Evolutionary conservation across 2,888 invertebrate species (phyloP).

Genomic region (Trimorus sp.): DNA sequence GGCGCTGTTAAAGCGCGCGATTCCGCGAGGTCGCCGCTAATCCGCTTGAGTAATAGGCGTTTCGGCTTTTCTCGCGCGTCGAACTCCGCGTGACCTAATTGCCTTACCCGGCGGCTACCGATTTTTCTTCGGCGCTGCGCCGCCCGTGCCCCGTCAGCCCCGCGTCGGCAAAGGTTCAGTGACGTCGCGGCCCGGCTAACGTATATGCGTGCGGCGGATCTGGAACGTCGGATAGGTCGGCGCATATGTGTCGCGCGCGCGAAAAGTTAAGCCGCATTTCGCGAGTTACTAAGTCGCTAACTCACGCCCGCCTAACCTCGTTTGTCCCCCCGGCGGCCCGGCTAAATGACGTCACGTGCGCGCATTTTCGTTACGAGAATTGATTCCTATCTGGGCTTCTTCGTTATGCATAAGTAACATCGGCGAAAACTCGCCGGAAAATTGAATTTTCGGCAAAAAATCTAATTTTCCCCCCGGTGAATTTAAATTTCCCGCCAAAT

Average conservation of each 20-base stretch:
- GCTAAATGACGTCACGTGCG: conserved; percentile 41
- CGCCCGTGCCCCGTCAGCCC: conserved; percentile 30
- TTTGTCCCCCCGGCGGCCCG: conserved; percentile 35
- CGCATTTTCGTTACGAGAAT: conserved; percentile 37
- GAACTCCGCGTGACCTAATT: conserved; percentile 73
- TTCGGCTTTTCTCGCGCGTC: conserved; percentile 57
- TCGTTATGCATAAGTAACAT: not conserved
- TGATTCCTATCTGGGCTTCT: conserved; percentile 17
- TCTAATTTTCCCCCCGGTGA: no score
- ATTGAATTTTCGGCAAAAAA: no score
- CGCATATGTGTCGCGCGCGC: conserved; percentile 62
- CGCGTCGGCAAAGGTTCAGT: conserved; percentile 73
- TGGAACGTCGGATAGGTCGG: conserved; percentile 69
- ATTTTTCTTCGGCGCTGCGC: conserved; percentile 70
- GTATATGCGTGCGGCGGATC: conserved; percentile 68
- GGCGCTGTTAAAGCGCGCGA: conserved; percentile 47
- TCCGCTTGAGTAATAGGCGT: conserved; percentile 64
- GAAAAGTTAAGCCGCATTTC: conserved; percentile 62
- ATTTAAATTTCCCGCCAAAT: no score
- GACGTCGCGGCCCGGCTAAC: conserved; percentile 72
- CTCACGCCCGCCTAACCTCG: conserved; percentile 50
- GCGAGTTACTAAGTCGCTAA: conserved; percentile 59
- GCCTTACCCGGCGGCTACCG: conserved; percentile 74
- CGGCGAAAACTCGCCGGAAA: no score
- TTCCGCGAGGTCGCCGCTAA: conserved; percentile 65